Evolutionary conservation across 30 jellyfish, hydroid and myxozoan genomes (phyloP), one percentile per base, ranked within the genome.

Genomic region (Mastigias papua): DNA sequence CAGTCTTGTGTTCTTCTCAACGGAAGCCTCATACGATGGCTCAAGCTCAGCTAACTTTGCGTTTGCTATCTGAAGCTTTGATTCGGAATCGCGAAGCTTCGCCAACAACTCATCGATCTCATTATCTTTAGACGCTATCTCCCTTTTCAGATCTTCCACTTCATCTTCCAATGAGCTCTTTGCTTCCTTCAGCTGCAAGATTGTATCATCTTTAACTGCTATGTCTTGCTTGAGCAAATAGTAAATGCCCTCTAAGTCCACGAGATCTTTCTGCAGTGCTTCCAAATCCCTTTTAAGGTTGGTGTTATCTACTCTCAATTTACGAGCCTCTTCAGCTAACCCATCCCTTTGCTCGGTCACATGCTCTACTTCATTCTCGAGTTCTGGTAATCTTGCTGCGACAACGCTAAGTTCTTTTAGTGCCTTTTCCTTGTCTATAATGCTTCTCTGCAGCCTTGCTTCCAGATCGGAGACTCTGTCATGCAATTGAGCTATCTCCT

Each of bases 1-100:
- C 20, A 84, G 92, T 54, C 99, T 79, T 80, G 61, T 84, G 69
- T 83, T 90, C 71, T 90, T 90, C 79, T 95, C 99, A 13, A 79
- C 74, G 4, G 95, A 78, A 11, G 97, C 98, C 65, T 95, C 99
- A 58, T 95, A 86, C 19, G 96, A 93, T n/a, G 99, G 99, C 62
- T 95, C 98, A 23, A 95, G 72, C 70, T 95, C 99, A 0, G 99
- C 99, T 27, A 95, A 80, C 46, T 78, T 86, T 50, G 99, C 95
- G 73, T 86, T 90, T n/a, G 90, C 93, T 7, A 73, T 74, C 69
- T 73, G 98, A 23, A 90, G 71, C 28, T 78, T 90, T 30, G 93
- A 63, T 60, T 95, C 99, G 51, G 86, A 37, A 37, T 95, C 99
- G 9, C 98, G 95, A 50, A 95, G 80, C 50, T 86, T 90, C 34